Evolutionary conservation across 2,888 invertebrate genomes (phyloP).

Genomic region (Apodemia duryi): DNA sequence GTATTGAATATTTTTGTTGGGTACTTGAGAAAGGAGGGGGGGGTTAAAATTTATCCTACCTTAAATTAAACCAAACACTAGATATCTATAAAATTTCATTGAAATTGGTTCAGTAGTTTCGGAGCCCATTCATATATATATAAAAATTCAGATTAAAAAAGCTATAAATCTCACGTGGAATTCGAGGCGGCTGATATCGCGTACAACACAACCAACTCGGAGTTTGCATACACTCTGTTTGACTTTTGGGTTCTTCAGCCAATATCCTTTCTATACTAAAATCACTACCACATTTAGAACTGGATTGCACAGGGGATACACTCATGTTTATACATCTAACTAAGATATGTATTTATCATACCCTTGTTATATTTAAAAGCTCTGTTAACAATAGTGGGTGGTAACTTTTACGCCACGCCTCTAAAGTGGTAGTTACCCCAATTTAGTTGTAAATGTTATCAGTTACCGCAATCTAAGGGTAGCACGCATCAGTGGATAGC

Average conservation of each 20-base stretch:
- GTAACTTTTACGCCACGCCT: conserved; percentile 46
- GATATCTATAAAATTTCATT: too few species aligned
- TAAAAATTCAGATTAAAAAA: conserved; percentile 4
- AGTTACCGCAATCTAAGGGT: conserved; percentile 48
- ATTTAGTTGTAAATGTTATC: conserved; percentile 35
- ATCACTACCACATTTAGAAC: conserved; percentile 59
- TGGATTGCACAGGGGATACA: conserved; percentile 49
- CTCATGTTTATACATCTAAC: conserved; percentile 46
- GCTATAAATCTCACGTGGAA: conserved; percentile 78
- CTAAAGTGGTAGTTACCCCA: conserved; percentile 25
- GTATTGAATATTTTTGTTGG: too few species aligned
- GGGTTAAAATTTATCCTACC: too few species aligned
- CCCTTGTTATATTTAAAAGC: conserved; percentile 38
- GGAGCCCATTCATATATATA: too few species aligned
- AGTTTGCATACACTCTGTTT: conserved; percentile 36
- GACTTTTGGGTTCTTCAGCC: conserved; percentile 58
- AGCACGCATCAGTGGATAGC: conserved; percentile 52
- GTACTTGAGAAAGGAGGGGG: too few species aligned
- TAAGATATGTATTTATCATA: conserved; percentile 26
- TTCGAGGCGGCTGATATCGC: conserved; percentile 84
- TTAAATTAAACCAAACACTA: too few species aligned
- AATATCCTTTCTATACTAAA: conserved; percentile 82
- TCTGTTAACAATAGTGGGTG: conserved; percentile 37
- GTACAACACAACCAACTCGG: conserved; percentile 85
- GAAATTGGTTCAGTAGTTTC: too few species aligned